Conservation (phyloP, 2,888 invertebrate species). For the Apantesis nais region DNA sequence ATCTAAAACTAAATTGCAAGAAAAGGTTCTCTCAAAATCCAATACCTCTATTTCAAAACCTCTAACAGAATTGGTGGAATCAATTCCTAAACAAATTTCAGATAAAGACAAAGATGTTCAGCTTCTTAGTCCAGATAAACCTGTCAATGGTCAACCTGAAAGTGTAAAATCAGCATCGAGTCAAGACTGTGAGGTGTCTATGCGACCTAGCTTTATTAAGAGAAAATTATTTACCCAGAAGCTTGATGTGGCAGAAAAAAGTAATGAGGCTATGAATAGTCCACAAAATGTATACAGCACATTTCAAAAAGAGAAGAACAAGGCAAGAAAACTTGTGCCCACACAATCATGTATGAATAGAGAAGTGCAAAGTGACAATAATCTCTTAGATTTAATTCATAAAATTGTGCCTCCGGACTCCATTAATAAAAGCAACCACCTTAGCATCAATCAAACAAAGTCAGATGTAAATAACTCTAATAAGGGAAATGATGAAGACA, state of each 20-base stretch:
- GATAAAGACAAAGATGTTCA: slow-evolving; percentile 13
- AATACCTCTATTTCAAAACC: too few relatives aligned
- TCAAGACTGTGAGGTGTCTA: slow-evolving; percentile 60
- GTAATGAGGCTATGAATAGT: slow-evolving; percentile 64
- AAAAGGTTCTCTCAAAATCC: slow-evolving; percentile 58
- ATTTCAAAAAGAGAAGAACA: slow-evolving; percentile 68
- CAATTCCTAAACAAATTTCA: slow-evolving; percentile 15
- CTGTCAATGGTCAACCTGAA: slow-evolving; percentile 29
- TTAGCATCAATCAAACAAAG: slow-evolving; percentile 52
- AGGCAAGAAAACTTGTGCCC: slow-evolving; percentile 69
- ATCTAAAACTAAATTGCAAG: slow-evolving; percentile 47
- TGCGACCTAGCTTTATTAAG: slow-evolving; percentile 77
- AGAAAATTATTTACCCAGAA: slow-evolving; percentile 77
- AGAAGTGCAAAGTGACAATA: slow-evolving; percentile 66
- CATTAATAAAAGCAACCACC: slow-evolving; percentile 65
- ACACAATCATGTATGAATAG: slow-evolving; percentile 71
- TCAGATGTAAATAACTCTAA: slow-evolving; percentile 49
- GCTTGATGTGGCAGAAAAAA: slow-evolving; percentile 68
- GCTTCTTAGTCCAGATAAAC: slow-evolving; percentile 31
- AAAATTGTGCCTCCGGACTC: slow-evolving; percentile 74
- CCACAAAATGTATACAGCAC: slow-evolving; percentile 63
- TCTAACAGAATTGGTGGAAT: slow-evolving; percentile 35
- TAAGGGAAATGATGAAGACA: slow-evolving; percentile 52
- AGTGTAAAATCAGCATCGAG: slow-evolving; percentile 27
- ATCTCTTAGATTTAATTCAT: slow-evolving; percentile 73